Evolutionary conservation across 2,888 invertebrate genomes (phyloP).

Genomic region (Rhingia campestris): DNA sequence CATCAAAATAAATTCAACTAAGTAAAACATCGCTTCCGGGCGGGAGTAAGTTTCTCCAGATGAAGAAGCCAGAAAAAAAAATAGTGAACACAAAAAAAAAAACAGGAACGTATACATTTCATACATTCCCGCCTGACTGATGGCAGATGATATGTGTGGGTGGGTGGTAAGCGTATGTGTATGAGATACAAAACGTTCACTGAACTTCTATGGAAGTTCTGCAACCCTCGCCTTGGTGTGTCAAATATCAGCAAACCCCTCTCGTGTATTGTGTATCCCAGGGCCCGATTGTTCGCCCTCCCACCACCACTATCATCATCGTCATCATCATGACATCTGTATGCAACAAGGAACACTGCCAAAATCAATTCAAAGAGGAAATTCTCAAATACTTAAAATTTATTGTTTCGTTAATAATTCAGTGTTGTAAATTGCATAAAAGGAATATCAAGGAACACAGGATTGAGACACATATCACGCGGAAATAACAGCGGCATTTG

Average conservation of each 20-base stretch:
- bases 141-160: slow-evolving; percentile 57
- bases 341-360: slow-evolving; percentile 48
- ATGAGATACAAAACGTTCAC: slow-evolving; percentile 56
- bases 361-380: slow-evolving; percentile 66
- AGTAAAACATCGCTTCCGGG: slow-evolving; percentile 72
- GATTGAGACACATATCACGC: slow-evolving; percentile 52
- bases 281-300: slow-evolving; percentile 10
- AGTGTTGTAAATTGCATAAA: slow-evolving; percentile 60
- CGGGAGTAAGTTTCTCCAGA: slow-evolving; percentile 61
- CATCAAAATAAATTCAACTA: slow-evolving; percentile 71
- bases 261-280: slow-evolving; percentile 1
- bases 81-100: slow-evolving; percentile 11
- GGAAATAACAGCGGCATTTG: slow-evolving; percentile 37
- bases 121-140: slow-evolving; percentile 50
- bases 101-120: slow-evolving; percentile 36
- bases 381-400: slow-evolving; percentile 68
- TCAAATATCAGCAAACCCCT: slow-evolving; percentile 33
- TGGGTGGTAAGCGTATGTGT: slow-evolving; percentile 38
- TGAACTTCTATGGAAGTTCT: slow-evolving; percentile 24
- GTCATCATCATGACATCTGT: slow-evolving; percentile 54
- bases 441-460: slow-evolving; percentile 29
- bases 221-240: slow-evolving; percentile 15
- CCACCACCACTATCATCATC: slow-evolving; percentile 30
- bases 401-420: slow-evolving; percentile 70
- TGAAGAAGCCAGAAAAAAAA: slow-evolving; percentile 39